Percentiles rank a stretch among this genome's conserved stretches.
phyloP scores from a whole-genome alignment of 1,140 invertebrate species.

The Drosophila albomicans region DNA sequence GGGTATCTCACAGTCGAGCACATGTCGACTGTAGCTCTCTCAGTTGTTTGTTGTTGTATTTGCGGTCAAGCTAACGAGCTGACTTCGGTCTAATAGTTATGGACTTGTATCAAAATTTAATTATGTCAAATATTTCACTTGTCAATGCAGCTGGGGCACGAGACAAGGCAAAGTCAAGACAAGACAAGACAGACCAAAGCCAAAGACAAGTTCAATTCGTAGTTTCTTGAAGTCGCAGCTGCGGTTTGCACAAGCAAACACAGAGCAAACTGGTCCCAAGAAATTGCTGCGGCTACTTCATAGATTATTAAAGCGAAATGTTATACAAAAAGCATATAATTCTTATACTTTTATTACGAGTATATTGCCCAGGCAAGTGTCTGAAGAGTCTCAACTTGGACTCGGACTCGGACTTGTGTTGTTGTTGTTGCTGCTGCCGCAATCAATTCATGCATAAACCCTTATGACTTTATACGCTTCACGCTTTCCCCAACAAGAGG shows the following conservation, averaged over 20 bases:
- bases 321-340: slow-evolving; percentile 72
- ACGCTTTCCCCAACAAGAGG: slow-evolving; percentile 72
- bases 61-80: slow-evolving; percentile 23
- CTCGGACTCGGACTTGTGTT: background rate
- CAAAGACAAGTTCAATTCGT: slow-evolving; percentile 1
- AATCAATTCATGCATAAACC: slow-evolving; percentile 83
- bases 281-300: slow-evolving; percentile 58
- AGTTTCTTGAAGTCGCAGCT: slow-evolving; percentile 15
- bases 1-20: no score
- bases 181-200: background rate
- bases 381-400: no score
- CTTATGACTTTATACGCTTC: slow-evolving; percentile 82
- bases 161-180: background rate
- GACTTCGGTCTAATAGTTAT: slow-evolving; percentile 64
- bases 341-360: slow-evolving; percentile 72
- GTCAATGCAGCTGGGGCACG: slow-evolving; percentile 64
- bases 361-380: slow-evolving; percentile 34
- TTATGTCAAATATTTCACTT: slow-evolving; percentile 82
- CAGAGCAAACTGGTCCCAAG: slow-evolving; percentile 31
- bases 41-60: slow-evolving; percentile 23
- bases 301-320: slow-evolving; percentile 79
- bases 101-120: slow-evolving; percentile 81
- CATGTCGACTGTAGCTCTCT: no score
- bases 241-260: slow-evolving; percentile 19
- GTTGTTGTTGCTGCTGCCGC: slow-evolving; percentile 33